Percentiles rank a stretch among this genome's conserved stretches.
phyloP scores from a whole-genome alignment of 2,797 vertebrate species.

The Babyrousa celebensis region DNA sequence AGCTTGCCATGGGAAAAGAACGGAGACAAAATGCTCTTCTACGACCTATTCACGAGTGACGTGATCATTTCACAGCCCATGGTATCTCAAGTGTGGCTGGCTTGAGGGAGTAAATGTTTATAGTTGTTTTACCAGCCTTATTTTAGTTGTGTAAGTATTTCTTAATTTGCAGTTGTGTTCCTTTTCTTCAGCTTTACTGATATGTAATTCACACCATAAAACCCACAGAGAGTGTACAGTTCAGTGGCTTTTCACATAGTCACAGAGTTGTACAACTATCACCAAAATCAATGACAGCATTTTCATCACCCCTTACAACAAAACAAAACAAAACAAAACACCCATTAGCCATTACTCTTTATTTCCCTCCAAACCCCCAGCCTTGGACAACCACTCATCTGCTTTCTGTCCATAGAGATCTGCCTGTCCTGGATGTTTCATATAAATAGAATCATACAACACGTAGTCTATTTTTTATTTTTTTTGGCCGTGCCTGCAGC shows the following conservation, averaged over 20 bases:
- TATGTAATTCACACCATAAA: background rate
- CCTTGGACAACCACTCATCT: background rate
- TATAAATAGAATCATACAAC: background rate
- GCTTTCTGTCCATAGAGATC: background rate
- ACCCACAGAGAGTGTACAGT: background rate
- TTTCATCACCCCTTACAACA: background rate
- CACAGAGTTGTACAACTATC: background rate
- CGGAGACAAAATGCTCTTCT: background rate
- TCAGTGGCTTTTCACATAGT: conserved; percentile 12
- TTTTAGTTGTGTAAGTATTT: background rate
- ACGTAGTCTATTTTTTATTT: background rate
- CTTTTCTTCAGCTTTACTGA: background rate
- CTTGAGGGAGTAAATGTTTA: background rate
- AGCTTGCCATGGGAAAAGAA: background rate
- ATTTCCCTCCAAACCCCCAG: background rate
- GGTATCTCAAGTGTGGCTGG: background rate
- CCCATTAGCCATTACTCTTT: background rate
- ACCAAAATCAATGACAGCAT: conserved; percentile 47
- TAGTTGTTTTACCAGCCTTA: background rate
- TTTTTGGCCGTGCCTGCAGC: too few species aligned
- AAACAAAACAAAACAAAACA: too few species aligned
- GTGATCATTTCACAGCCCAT: background rate
- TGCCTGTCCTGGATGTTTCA: background rate
- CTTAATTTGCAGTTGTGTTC: background rate
- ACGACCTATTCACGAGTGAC: background rate